Evolutionary conservation across 2,888 invertebrate genomes (phyloP).

Genomic region (Iphiclides podalirius): DNA sequence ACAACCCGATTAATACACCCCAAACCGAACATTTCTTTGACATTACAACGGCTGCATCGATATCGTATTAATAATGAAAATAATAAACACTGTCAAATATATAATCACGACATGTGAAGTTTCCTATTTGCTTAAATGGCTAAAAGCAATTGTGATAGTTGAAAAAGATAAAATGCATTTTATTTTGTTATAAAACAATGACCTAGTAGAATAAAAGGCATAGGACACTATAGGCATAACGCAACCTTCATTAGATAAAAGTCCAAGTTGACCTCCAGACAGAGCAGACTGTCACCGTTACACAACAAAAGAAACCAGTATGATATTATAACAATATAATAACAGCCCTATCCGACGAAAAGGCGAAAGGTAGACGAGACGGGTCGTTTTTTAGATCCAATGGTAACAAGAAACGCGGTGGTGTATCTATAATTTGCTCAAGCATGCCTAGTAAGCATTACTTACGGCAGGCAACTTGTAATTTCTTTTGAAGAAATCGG

Average conservation of each 20-base stretch:
- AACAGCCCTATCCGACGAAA: background rate
- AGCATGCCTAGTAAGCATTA: conserved; percentile 24
- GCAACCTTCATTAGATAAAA: background rate
- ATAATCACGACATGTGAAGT: too few species aligned
- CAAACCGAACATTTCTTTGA: too few species aligned
- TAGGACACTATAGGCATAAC: too few species aligned
- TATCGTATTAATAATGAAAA: too few species aligned
- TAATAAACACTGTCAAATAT: too few species aligned
- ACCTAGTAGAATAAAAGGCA: background rate
- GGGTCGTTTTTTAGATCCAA: conserved; percentile 6
- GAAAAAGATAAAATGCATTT: too few species aligned
- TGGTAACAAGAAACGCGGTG: conserved; percentile 10
- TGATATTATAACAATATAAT: conserved; percentile 5
- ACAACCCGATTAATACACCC: too few species aligned
- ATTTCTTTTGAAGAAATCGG: conserved; percentile 28
- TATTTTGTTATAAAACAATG: background rate
- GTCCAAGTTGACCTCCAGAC: background rate
- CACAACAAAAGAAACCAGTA: background rate
- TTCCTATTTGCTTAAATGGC: too few species aligned
- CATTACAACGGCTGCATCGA: too few species aligned
- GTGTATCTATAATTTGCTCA: conserved; percentile 22
- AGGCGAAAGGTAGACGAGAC: conserved; percentile 1
- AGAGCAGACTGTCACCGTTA: background rate
- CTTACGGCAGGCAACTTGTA: conserved; percentile 25
- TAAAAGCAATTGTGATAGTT: too few species aligned